Evolutionary conservation across 1,140 invertebrate genomes (phyloP), one percentile per base, ranked within the genome.

Genomic region (Dendroctonus ponderosae): DNA sequence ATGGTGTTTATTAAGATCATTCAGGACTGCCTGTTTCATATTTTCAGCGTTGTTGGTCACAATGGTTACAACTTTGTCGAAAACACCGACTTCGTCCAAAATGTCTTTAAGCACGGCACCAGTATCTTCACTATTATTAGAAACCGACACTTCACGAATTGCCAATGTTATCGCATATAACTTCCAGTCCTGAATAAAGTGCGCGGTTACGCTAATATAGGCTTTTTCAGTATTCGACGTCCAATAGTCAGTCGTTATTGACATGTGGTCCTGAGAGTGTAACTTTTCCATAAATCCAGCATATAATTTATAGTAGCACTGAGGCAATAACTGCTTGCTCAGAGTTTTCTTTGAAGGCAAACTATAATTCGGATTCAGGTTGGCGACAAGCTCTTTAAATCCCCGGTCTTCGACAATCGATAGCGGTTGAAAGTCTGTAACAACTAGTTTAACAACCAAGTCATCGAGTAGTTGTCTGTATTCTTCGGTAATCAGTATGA

Each of bases 1-100:
- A 56, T 73, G 70, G 48, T 66, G 70, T 82, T 85, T 39, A 15
- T 40, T 41, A 43, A 58, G 43, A 56, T 52, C 12, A 2, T 62
- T 64, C 40, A 38, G 48, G 43, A 67, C 49, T 26, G 50, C 63
- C 54, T 53, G 54, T 61, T 59, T 66, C 14, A 68, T 44, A 48
- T 66, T 66, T 1, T 50, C 68, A 5, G 40, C 68, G 56, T 66
- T 66, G 42, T 69, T 57, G 2, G 48, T 66, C 6, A 69, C 58
- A 7, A 66, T 49, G 7, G 62, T 66, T 1, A 61, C 44, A 57
- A 66, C 56, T 60, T 65, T 59, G 6, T 60, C 26, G 3, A 38
- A 7, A 0, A 65, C 15, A 37, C 62, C 41, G 8, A 37, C 56
- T 7, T 68, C 39, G 12, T 37, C 5, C 5, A 52, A 51, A 14